A percentile compares a stretch with the other conserved stretches of the same genome.
Evolutionary conservation across 2,888 invertebrate genomes (phyloP).

Genomic region (Drosophila emarginata): DNA sequence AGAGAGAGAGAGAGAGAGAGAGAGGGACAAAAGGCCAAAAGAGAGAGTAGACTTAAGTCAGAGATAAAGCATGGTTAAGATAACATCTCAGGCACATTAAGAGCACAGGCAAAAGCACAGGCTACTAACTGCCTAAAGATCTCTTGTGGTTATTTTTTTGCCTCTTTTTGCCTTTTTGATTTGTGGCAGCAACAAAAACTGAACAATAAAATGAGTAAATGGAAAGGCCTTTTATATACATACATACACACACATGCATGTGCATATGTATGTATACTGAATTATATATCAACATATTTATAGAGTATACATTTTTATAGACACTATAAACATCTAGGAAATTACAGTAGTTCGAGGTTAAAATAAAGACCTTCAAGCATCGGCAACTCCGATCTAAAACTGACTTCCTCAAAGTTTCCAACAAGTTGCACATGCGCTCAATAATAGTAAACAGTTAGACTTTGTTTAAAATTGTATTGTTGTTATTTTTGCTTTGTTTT

Average conservation of each 20-base stretch:
- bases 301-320: background rate
- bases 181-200: conserved; percentile 2
- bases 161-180: background rate
- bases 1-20: conserved; percentile 48
- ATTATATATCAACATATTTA: background rate
- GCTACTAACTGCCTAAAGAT: conserved; percentile 3
- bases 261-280: too few relatives aligned
- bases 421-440: conserved; percentile 1
- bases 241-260: background rate
- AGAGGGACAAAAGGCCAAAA: conserved; percentile 26
- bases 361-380: background rate
- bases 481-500: background rate
- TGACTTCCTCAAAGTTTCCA: conserved; percentile 1
- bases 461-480: background rate
- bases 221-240: background rate
- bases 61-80: conserved; percentile 1
- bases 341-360: background rate
- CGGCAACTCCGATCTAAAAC: background rate
- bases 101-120: background rate
- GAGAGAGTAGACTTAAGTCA: conserved; percentile 6
- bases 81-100: conserved; percentile 1
- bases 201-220: conserved; percentile 5
- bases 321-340: background rate
- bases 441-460: background rate
- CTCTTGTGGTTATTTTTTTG: background rate